phyloP scores from a whole-genome alignment of 2,113 vertebrate species.

The Sprattus sprattus region DNA sequence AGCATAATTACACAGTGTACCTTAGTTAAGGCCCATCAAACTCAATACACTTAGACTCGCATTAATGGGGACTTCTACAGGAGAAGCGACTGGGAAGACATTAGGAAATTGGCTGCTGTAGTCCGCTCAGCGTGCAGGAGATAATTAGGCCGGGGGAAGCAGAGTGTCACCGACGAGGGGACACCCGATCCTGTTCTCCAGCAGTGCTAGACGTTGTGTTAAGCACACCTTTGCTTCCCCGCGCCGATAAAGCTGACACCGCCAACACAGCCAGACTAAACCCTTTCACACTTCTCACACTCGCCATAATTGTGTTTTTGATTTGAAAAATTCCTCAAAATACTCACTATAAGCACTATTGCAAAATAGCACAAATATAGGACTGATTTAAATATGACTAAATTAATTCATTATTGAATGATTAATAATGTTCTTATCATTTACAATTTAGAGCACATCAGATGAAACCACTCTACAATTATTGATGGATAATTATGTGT shows the following conservation, averaged over 20 bases:
- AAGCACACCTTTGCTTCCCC: slow-evolving; percentile 21
- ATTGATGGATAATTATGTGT: background rate
- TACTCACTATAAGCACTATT: background rate
- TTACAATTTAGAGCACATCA: background rate
- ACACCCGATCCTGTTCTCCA: slow-evolving; percentile 15
- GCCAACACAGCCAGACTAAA: slow-evolving; percentile 11
- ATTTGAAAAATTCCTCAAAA: background rate
- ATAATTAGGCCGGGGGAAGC: background rate
- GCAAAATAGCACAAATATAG: background rate
- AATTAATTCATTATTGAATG: background rate
- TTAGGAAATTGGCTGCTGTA: slow-evolving; percentile 1
- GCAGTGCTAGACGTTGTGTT: slow-evolving; percentile 6
- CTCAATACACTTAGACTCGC: background rate
- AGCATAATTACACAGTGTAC: background rate
- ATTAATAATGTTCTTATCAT: background rate
- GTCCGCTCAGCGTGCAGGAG: background rate
- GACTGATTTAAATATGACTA: background rate
- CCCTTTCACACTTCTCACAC: background rate
- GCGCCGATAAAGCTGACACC: background rate
- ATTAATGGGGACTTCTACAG: background rate
- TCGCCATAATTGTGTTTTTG: background rate
- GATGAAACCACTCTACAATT: background rate
- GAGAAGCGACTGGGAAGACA: background rate
- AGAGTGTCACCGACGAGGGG: background rate
- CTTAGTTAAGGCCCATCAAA: slow-evolving; percentile 7